Evolutionary conservation across 1,140 invertebrate species (phyloP).

Genomic region (Ylistrum balloti): DNA sequence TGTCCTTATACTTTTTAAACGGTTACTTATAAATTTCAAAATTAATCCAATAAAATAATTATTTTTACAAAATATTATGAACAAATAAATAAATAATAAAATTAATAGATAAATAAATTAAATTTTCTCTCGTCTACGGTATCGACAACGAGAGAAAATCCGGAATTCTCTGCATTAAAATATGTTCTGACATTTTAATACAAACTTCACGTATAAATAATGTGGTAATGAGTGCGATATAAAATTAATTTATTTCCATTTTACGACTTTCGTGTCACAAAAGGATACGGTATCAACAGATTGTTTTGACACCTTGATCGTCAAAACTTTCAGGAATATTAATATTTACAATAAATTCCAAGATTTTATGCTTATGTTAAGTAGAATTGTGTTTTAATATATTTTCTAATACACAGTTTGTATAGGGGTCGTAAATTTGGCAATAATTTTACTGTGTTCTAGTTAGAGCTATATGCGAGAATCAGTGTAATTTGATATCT

Average conservation of each 20-base stretch:
- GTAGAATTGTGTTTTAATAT: background rate
- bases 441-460: no score
- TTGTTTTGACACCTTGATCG: background rate
- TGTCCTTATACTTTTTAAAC: no score
- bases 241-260: slow-evolving; percentile 11
- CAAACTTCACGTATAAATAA: background rate
- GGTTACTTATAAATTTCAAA: no score
- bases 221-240: background rate
- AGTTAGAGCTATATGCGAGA: no score
- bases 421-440: no score
- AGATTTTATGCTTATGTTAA: slow-evolving; percentile 16
- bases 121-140: background rate
- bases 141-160: background rate
- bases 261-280: background rate
- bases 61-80: no score
- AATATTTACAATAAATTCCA: background rate
- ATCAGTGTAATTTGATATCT: no score
- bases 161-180: background rate
- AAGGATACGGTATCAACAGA: background rate
- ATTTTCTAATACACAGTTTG: background rate
- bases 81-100: no score
- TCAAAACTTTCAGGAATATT: background rate
- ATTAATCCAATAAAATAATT: no score
- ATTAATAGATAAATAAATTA: no score
- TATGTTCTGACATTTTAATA: background rate